Evolutionary conservation across 2,113 vertebrate genomes (phyloP).

Genomic region (Aspidoscelis tigris): DNA sequence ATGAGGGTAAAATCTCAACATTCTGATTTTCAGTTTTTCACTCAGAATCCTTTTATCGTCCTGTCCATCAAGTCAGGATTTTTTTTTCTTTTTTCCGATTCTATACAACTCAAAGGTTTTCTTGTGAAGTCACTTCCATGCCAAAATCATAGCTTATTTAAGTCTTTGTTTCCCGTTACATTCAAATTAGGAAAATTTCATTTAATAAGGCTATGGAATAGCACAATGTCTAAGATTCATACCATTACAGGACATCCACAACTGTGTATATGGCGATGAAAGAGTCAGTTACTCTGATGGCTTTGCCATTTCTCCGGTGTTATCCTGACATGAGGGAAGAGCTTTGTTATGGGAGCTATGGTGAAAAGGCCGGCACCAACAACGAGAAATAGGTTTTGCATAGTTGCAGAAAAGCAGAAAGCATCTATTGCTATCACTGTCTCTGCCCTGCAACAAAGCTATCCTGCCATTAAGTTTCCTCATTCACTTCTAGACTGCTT

Average conservation of each 20-base stretch:
- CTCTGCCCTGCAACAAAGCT: not conserved
- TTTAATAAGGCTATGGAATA: not conserved
- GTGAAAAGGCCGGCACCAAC: not conserved
- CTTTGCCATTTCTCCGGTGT: not conserved
- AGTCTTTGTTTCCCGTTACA: not conserved
- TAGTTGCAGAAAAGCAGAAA: not conserved
- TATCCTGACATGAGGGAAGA: not conserved
- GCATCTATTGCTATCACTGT: not conserved
- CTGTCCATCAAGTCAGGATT: too few relatives aligned
- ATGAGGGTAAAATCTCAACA: too few relatives aligned
- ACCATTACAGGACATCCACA: not conserved
- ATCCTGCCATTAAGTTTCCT: too few relatives aligned
- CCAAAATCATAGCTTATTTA: not conserved
- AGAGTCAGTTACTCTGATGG: not conserved
- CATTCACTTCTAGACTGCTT: too few relatives aligned
- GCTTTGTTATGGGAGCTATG: not conserved
- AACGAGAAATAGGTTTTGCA: not conserved
- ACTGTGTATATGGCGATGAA: not conserved
- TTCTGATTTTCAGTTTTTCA: too few relatives aligned
- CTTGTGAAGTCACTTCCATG: not conserved
- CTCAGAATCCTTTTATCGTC: too few relatives aligned
- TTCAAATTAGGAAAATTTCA: not conserved
- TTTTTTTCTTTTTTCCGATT: too few relatives aligned
- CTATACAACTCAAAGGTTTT: not conserved
- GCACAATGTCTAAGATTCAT: not conserved